Evolutionary conservation across 35 echinoderm and acorn worm genomes (phyloP).

Genomic region (Stichopus chloronotus): DNA sequence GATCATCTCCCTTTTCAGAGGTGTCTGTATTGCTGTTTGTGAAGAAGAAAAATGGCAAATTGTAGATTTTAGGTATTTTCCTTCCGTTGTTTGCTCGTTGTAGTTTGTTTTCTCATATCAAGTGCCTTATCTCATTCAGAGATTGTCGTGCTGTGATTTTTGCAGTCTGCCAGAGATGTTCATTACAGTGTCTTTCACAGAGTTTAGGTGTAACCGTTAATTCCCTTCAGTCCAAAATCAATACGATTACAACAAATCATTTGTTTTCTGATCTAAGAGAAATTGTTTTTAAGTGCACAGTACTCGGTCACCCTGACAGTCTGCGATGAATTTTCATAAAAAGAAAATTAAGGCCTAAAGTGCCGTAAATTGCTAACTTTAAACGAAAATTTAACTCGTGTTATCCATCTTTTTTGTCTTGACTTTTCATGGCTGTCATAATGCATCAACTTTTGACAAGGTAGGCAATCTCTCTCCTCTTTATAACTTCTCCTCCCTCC

Average conservation of each 20-base stretch:
- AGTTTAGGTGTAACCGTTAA: background rate
- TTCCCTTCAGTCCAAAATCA: constrained; percentile 34
- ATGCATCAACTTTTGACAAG: constrained; percentile 57
- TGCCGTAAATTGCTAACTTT: constrained; percentile 52
- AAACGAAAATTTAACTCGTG: constrained; percentile 44
- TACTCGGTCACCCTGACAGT: constrained; percentile 46
- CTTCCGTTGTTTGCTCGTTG: no score
- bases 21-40: no score
- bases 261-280: constrained; percentile 16
- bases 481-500: background rate
- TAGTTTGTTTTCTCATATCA: no score
- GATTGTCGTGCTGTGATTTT: no score
- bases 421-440: constrained; percentile 34
- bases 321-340: constrained; percentile 56
- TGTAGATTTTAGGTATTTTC: no score
- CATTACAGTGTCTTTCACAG: no score
- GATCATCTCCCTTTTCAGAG: no score
- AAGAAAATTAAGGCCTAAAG: constrained; percentile 50
- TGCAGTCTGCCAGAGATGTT: no score
- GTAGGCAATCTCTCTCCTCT: constrained; percentile 36
- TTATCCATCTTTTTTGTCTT: constrained; percentile 47
- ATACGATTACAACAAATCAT: constrained; percentile 46
- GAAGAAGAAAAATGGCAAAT: no score
- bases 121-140: no score
- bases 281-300: constrained; percentile 45